Evolutionary conservation across 2,888 invertebrate genomes (phyloP).

Genomic region (Acanthosepion lycidas): DNA sequence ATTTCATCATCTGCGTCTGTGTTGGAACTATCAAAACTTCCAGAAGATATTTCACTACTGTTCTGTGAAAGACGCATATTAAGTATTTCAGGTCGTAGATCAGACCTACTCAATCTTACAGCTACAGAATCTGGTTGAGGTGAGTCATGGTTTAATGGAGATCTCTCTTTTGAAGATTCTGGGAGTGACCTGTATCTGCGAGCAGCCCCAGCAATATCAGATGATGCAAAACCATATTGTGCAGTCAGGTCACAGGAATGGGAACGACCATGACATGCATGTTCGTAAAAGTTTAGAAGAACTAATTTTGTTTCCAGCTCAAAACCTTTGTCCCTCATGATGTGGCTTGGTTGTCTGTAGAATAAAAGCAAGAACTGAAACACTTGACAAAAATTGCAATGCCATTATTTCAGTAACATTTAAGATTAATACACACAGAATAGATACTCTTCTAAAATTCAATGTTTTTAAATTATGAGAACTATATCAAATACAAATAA

Average conservation of each 20-base stretch:
- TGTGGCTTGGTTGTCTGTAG: background rate
- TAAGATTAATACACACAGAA: too few relatives aligned
- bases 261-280: background rate
- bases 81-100: background rate
- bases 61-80: background rate
- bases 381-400: too few relatives aligned
- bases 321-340: background rate
- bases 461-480: too few relatives aligned
- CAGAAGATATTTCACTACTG: background rate
- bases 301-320: background rate
- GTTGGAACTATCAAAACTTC: background rate
- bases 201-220: background rate
- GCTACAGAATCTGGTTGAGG: background rate
- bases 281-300: background rate
- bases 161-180: background rate
- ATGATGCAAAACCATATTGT: background rate
- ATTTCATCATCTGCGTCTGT: background rate
- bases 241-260: background rate
- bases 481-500: too few relatives aligned
- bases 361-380: background rate
- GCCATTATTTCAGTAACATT: too few relatives aligned
- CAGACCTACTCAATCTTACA: background rate
- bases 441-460: too few relatives aligned
- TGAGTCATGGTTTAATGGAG: background rate
- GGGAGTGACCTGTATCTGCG: background rate